Evolutionary conservation across 1,140 invertebrate genomes (phyloP), one percentile per base, ranked within the genome.

Genomic region (Chrysopa pallens): DNA sequence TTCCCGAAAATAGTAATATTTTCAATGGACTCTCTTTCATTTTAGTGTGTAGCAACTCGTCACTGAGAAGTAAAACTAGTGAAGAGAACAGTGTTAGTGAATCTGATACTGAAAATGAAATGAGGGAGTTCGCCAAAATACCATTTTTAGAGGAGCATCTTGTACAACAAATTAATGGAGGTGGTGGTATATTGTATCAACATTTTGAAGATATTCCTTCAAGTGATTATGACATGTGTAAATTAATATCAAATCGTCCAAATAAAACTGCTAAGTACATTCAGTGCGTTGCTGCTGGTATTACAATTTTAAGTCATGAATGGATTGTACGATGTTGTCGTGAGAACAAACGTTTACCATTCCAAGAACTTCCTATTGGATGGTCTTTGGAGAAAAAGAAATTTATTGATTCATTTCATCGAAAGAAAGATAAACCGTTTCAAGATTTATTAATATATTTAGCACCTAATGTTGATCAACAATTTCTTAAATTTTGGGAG

Each of bases 201-300:
- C 58, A 67, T 27, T 73, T 76, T 47, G 65, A 70, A 40, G 61
- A 69, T 31, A 60, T 76, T 17, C 70, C 72, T 7, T 53, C 62
- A 44, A 60, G 55, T 27, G 68, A 73, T 9, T 73, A 73, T 42
- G 44, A 52, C 1, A 60, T 59, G 2, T 69, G 65, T 31, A 67
- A 63, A 40, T 52, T 74, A 4, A 69, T 76, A 15, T 67, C 72
- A 0, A 70, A 73, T 1, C 55, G 71, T 29, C 72, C 73, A 1
- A 73, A 70, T 42, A 57, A 63, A n/a, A 74, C 72, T 2, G 67
- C 64, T 1, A 76, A 73, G 43, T 69, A 66, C 47, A 60, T 76
- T 29, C 60, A 69, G 27, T 74, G 71, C 44, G 48, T 76, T 3
- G 68, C 68, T 0, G 66, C 65, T 4, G 66, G 68, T 13, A 67